Conservation (phyloP, 64 coral and sea anemone species). For the Pachyseris speciosa region DNA sequence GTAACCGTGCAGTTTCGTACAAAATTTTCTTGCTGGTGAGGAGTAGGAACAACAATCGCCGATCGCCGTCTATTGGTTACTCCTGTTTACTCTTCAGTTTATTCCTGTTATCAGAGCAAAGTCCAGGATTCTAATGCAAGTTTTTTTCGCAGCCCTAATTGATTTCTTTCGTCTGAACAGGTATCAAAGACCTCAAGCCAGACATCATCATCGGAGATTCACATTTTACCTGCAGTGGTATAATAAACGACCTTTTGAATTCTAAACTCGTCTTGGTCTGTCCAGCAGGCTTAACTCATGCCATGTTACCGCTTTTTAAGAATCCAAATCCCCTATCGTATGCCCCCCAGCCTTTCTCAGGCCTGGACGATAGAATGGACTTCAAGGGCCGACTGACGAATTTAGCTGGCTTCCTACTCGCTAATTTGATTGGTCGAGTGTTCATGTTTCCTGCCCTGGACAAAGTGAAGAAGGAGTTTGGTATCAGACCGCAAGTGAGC, state of each 20-base stretch:
- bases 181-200: neutral
- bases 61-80: too few relatives aligned
- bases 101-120: too few relatives aligned
- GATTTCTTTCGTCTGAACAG: neutral
- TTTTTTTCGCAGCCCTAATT: too few relatives aligned
- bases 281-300: neutral
- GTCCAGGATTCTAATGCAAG: too few relatives aligned
- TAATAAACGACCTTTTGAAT: neutral
- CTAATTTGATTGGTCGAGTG: neutral
- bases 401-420: neutral
- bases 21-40: too few relatives aligned
- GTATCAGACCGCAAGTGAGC: conserved; percentile 49
- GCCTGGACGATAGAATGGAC: neutral
- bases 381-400: conserved; percentile 50
- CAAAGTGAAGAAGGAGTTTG: conserved; percentile 38
- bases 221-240: conserved; percentile 1
- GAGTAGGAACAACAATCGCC: too few relatives aligned
- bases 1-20: too few relatives aligned
- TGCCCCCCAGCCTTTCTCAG: conserved; percentile 18
- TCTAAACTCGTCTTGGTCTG: conserved; percentile 6
- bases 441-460: neutral
- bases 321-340: conserved; percentile 30
- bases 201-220: conserved; percentile 32
- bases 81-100: too few relatives aligned
- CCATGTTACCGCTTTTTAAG: neutral